phyloP scores from a whole-genome alignment of 2,113 vertebrate genomes.

The Psittacus erithacus region DNA sequence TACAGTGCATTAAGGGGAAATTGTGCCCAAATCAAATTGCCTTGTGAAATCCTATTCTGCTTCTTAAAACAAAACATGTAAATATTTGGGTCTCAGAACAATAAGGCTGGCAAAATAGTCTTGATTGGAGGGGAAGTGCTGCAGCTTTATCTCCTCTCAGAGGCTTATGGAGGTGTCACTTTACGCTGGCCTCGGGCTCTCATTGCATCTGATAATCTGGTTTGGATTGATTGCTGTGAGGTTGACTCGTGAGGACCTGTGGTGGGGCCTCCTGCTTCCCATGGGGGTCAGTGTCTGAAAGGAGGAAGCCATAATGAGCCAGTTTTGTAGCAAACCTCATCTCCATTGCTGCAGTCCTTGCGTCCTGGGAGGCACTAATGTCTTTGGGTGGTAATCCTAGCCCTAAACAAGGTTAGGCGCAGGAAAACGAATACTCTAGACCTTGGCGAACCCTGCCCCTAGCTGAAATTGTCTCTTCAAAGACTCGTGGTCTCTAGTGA shows the following conservation, averaged over 20 bases:
- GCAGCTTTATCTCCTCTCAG: slow-evolving; percentile 79
- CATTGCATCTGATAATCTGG: slow-evolving; percentile 82
- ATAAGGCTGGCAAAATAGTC: slow-evolving; percentile 88
- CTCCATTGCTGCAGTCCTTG: slow-evolving; percentile 85
- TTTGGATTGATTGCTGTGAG: slow-evolving; percentile 88
- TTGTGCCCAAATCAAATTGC: slow-evolving; percentile 79
- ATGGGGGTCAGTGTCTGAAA: slow-evolving; percentile 79
- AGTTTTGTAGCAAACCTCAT: slow-evolving; percentile 84
- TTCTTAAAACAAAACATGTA: slow-evolving; percentile 94
- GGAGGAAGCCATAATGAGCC: slow-evolving; percentile 89
- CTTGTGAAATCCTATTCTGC: slow-evolving; percentile 88
- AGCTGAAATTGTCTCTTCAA: slow-evolving; percentile 61
- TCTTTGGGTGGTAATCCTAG: slow-evolving; percentile 93
- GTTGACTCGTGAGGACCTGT: slow-evolving; percentile 77
- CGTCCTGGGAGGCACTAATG: slow-evolving; percentile 96
- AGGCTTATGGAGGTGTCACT: slow-evolving; percentile 86
- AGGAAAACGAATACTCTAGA: slow-evolving; percentile 95
- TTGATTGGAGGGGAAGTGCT: slow-evolving; percentile 89
- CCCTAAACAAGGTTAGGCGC: slow-evolving; percentile 90
- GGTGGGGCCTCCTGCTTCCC: slow-evolving; percentile 75
- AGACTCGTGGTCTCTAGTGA: slow-evolving; percentile 37
- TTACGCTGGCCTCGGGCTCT: slow-evolving; percentile 83
- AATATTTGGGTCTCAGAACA: slow-evolving; percentile 95
- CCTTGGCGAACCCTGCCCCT: slow-evolving; percentile 31
- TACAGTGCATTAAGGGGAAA: slow-evolving; percentile 81